These are phyloP conservation scores for Tonatia bakeri DNA, from an alignment of 2,113 vertebrate species.

Conservation along the genomic window DNA sequence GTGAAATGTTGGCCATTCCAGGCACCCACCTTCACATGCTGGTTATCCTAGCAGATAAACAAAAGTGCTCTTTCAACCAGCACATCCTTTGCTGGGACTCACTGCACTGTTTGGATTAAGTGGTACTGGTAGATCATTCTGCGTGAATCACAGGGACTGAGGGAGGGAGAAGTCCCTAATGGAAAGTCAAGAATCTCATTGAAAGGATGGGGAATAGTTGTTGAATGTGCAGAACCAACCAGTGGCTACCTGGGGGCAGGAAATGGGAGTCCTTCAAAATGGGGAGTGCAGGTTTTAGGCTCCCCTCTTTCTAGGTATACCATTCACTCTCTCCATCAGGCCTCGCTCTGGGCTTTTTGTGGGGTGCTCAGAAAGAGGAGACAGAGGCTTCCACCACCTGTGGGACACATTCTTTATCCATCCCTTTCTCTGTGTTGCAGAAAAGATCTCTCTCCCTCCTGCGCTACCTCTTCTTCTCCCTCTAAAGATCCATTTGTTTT, in stretches of 20 bases:
- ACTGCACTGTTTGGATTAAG: background rate
- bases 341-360: background rate
- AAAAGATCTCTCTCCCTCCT: background rate
- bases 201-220: background rate
- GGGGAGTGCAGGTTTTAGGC: background rate
- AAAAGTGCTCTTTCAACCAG: background rate
- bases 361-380: background rate
- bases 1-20: background rate
- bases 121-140: background rate
- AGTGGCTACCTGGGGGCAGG: background rate
- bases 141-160: background rate
- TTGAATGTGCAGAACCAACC: background rate
- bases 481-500: background rate
- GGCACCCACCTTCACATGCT: background rate
- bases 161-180: background rate
- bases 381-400: background rate
- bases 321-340: background rate
- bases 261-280: background rate
- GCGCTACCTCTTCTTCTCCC: background rate
- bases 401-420: background rate
- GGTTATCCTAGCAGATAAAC: background rate
- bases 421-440: background rate
- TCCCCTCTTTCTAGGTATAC: background rate
- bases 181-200: background rate
- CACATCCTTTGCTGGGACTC: background rate